Conservation (phyloP, 2,113 vertebrate genomes). For the Trogon melanurus region DNA sequence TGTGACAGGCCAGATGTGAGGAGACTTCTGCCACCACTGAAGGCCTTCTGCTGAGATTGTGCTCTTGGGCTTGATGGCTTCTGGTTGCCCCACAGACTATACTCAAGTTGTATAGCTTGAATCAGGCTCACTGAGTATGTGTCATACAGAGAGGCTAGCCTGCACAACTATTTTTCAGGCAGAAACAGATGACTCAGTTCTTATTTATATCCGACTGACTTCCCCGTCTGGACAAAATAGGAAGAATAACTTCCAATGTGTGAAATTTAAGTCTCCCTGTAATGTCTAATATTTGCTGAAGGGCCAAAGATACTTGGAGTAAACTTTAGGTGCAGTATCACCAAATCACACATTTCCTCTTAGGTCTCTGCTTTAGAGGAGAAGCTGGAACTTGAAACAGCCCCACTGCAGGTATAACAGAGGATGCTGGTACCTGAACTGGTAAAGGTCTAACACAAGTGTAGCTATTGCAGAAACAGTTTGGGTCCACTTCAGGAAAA, state of each 20-base stretch:
- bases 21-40: not conserved
- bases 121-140: not conserved
- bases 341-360: not conserved
- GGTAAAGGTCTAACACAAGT: not conserved
- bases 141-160: not conserved
- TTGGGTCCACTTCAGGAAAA: not conserved
- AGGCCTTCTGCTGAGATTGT: rapidly evolving
- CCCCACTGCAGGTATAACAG: not conserved
- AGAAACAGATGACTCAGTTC: not conserved
- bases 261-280: not conserved
- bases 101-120: not conserved
- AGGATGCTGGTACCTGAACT: not conserved
- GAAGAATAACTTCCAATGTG: not conserved
- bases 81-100: not conserved
- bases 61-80: not conserved
- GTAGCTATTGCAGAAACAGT: not conserved
- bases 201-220: not conserved
- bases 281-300: not conserved
- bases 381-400: not conserved
- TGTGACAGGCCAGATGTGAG: not conserved
- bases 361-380: not conserved
- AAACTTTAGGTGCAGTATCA: not conserved
- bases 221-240: not conserved
- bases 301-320: not conserved
- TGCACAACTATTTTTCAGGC: not conserved